Base-by-base conservation (phyloP, 2,113 vertebrate genomes). In the Trogon surrucura region DNA sequence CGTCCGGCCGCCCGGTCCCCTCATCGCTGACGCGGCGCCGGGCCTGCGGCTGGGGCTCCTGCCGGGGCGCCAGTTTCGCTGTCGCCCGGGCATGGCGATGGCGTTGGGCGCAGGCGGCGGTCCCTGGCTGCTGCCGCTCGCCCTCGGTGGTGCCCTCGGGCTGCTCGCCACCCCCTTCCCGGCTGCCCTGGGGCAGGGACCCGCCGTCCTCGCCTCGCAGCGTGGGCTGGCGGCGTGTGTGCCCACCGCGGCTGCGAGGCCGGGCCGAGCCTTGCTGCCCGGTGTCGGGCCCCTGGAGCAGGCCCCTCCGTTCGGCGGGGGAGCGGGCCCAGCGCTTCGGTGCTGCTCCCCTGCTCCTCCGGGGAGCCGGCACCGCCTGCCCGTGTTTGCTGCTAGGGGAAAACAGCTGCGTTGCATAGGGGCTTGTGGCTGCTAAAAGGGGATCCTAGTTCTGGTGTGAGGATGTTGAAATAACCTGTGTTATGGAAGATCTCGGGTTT, bases 161-260 rank as follows among this genome's bases (percentile, higher is more conserved):
- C 44, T 25, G 81, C 21, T 36, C 3, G 5, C 51, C 53, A 9
- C 41, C 11, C 41, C 10, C 34, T 26, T 30, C 15, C 16, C 6
- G 11, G 69, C 15, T 34, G 51, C 45, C 27, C 3, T 0, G 17
- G 20, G 36, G 36, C 36, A 36, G 53, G 7, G 1, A 8, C 6
- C 14, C 5, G 0, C n/a, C 16, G 26, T 4, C 26, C 11, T 38
- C 5, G 0, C 34, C 11, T n/a, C 1, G 5, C 30, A 1, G 11
- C 9, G 38, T 3, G 44, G 16, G 47, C 13, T 7, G 30, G n/a
- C 58, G 10, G 29, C 25, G 0, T 1, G 9, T 2, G 44, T 30
- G 57, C 15, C 17, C 25, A 1, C 3, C 47, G 0, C 18, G 17
- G 47, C 26, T 5, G 4, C 10, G 48, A 6, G 41, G 57, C 18